These are phyloP conservation scores for Sebastes iracundus DNA, from an alignment of 2,797 vertebrate genomes.

Conservation along the genomic window DNA sequence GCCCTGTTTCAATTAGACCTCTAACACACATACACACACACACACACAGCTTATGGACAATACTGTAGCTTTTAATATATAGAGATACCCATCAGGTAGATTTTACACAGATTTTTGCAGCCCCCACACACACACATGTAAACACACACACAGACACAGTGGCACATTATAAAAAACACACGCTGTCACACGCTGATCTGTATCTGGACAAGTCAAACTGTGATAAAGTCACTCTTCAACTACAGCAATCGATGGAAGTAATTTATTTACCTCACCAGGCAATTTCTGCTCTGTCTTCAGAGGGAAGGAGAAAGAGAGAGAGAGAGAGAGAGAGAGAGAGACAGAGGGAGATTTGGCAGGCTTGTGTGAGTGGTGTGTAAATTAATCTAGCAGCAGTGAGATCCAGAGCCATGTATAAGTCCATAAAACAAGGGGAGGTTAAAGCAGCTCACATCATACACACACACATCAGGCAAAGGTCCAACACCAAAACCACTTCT, in stretches of 20 bases:
- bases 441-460: constrained; percentile 75
- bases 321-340: constrained; percentile 24
- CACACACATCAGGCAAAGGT: constrained; percentile 73
- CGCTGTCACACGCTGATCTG: constrained; percentile 79
- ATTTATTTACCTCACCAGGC: constrained; percentile 85
- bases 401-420: constrained; percentile 79
- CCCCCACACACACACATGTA: constrained; percentile 5
- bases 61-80: constrained; percentile 70
- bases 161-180: constrained; percentile 62
- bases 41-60: neutral
- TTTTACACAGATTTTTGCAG: constrained; percentile 65
- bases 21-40: constrained; percentile 1
- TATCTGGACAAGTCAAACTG: constrained; percentile 84
- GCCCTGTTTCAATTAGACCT: constrained; percentile 45
- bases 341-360: constrained; percentile 72
- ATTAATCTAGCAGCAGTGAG: constrained; percentile 82
- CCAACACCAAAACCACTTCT: constrained; percentile 76
- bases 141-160: constrained; percentile 21
- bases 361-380: constrained; percentile 78
- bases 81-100: constrained; percentile 75
- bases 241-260: constrained; percentile 85
- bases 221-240: constrained; percentile 86
- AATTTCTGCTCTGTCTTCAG: constrained; percentile 80
- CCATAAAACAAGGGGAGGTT: constrained; percentile 84
- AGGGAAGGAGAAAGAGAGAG: constrained; percentile 45